phyloP scores from a whole-genome alignment of 2,888 invertebrate species.

The Drosophila stalkeri region DNA sequence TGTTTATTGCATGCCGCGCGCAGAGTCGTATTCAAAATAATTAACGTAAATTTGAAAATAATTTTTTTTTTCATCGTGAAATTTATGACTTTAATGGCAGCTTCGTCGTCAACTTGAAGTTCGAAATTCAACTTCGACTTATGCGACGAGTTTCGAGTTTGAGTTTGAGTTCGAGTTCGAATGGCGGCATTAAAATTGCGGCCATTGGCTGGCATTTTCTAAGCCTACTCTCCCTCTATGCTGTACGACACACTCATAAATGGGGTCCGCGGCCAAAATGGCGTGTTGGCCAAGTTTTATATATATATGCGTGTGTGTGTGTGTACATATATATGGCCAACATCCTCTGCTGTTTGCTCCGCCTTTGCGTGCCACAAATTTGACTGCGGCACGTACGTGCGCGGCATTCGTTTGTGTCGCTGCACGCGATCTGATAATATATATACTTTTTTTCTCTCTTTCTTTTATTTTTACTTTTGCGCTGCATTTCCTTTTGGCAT shows the following conservation, averaged over 20 bases:
- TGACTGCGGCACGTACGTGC: conserved; percentile 69
- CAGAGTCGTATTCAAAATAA: conserved; percentile 69
- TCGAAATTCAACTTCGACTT: conserved; percentile 17
- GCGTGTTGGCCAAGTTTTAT: conserved; percentile 54
- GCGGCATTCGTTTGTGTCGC: conserved; percentile 69
- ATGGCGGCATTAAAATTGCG: conserved; percentile 51
- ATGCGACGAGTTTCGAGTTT: conserved; percentile 9
- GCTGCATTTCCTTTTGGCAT: conserved; percentile 55
- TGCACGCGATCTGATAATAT: conserved; percentile 82
- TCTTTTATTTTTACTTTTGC: conserved; percentile 35
- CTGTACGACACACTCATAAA: conserved; percentile 40
- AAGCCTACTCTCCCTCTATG: conserved; percentile 27
- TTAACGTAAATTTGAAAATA: conserved; percentile 79
- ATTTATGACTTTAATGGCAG: conserved; percentile 76
- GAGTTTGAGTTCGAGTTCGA: conserved; percentile 16
- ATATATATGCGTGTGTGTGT: background rate
- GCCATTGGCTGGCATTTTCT: conserved; percentile 67
- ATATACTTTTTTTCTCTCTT: conserved; percentile 42
- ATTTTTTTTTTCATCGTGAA: conserved; percentile 53
- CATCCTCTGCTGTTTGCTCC: conserved; percentile 39
- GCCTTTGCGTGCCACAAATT: conserved; percentile 69
- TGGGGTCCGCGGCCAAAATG: conserved; percentile 51
- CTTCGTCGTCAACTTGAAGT: conserved; percentile 26
- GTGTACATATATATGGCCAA: conserved; percentile 11
- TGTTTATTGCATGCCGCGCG: conserved; percentile 71